Evolutionary conservation across 2,888 invertebrate genomes (phyloP).

Genomic region (Chelonus formosanus): DNA sequence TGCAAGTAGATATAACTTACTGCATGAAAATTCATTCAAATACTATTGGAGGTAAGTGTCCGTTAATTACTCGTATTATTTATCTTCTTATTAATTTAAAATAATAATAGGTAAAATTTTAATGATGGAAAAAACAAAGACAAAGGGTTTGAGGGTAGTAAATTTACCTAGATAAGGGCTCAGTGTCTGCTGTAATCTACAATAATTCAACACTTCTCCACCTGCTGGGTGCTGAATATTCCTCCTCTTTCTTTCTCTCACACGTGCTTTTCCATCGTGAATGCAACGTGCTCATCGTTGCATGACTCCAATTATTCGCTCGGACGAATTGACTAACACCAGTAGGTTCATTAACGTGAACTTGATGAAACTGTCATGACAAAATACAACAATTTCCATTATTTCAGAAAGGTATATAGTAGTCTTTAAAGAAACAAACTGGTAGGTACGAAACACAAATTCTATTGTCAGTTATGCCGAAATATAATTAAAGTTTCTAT

Average conservation of each 20-base stretch:
- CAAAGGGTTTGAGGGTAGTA: background rate
- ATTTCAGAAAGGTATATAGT: no score
- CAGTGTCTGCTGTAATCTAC: background rate
- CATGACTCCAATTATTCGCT: constrained; percentile 46
- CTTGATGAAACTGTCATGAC: constrained; percentile 37
- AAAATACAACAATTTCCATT: constrained; percentile 1
- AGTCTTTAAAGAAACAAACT: constrained; percentile 1
- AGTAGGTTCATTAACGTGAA: constrained; percentile 46
- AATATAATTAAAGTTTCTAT: no score
- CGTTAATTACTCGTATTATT: background rate
- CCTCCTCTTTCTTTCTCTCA: constrained; percentile 3
- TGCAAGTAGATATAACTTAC: background rate
- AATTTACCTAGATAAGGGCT: background rate
- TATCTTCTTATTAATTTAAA: background rate
- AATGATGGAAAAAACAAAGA: constrained; percentile 3
- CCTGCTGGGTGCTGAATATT: constrained; percentile 7
- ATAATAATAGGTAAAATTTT: background rate
- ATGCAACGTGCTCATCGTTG: constrained; percentile 40
- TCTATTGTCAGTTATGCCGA: no score
- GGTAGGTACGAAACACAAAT: no score
- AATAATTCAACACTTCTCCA: constrained; percentile 5
- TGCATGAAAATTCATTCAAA: background rate
- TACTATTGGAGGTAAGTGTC: background rate
- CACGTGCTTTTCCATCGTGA: constrained; percentile 28
- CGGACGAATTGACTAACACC: constrained; percentile 40